phyloP scores from a whole-genome alignment of 2,797 vertebrate species.

The Dermochelys coriacea region DNA sequence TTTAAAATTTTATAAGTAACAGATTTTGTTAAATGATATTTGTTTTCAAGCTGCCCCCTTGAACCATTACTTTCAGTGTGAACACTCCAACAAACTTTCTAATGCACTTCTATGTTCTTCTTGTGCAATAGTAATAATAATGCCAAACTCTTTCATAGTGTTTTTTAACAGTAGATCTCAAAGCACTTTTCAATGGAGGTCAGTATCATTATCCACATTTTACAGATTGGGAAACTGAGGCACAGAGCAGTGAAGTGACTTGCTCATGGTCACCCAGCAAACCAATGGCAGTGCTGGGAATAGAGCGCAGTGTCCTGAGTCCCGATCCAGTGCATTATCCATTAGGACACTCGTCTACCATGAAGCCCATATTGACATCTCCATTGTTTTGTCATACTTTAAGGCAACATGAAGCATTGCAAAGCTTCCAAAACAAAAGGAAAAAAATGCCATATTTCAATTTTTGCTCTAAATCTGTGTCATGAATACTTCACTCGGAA shows the following conservation, averaged over 20 bases:
- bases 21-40: conserved; percentile 1
- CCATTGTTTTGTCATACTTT: background rate
- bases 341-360: background rate
- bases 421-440: conserved; percentile 41
- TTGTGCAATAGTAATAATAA: background rate
- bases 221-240: conserved; percentile 52
- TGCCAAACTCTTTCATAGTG: background rate
- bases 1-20: conserved; percentile 51
- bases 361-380: background rate
- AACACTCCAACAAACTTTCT: conserved; percentile 12
- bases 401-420: background rate
- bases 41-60: background rate
- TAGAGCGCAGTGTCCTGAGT: background rate
- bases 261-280: conserved; percentile 53
- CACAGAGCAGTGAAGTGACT: conserved; percentile 18
- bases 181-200: background rate
- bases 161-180: conserved; percentile 4
- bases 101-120: background rate
- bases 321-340: background rate
- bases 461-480: conserved; percentile 35
- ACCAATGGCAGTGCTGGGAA: background rate
- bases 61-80: background rate
- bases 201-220: conserved; percentile 51
- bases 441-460: background rate
- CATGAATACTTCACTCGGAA: conserved; percentile 3